These are phyloP conservation scores for Flabesymbios commensalis DNA, from an alignment of 2,888 invertebrate species.

Conservation along the genomic window DNA sequence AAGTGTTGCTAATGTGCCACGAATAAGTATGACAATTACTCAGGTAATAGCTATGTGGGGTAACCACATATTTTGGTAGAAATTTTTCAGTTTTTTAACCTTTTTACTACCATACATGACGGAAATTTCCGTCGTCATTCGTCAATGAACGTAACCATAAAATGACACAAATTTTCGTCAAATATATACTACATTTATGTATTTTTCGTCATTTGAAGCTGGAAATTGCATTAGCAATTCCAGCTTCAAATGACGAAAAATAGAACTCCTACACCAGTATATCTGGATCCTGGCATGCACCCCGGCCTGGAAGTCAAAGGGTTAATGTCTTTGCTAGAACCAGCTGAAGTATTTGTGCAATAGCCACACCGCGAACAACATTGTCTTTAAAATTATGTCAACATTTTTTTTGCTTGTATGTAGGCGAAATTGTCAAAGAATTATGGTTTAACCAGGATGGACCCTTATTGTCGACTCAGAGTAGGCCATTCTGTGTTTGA, in stretches of 20 bases:
- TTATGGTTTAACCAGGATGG: slow-evolving; percentile 93
- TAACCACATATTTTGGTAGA: not conserved
- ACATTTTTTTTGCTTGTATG: not conserved
- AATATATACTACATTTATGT: not conserved
- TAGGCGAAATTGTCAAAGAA: slow-evolving; percentile 75
- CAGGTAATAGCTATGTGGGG: slow-evolving; percentile 65
- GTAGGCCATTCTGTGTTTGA: slow-evolving; percentile 94
- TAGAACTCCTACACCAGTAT: too few relatives aligned
- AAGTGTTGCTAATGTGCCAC: slow-evolving; percentile 49
- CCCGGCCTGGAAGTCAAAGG: too few relatives aligned
- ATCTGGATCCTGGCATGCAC: too few relatives aligned
- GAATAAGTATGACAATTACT: slow-evolving; percentile 82
- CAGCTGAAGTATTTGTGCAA: too few relatives aligned
- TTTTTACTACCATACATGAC: not conserved
- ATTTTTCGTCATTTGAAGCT: too few relatives aligned
- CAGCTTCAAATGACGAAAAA: too few relatives aligned
- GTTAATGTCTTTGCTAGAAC: not conserved
- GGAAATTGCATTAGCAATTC: too few relatives aligned
- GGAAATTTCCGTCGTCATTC: too few relatives aligned
- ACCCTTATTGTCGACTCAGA: slow-evolving; percentile 89
- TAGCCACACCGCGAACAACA: too few relatives aligned
- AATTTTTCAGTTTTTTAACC: too few relatives aligned
- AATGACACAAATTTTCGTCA: not conserved
- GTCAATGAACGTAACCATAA: too few relatives aligned
- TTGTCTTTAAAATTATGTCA: not conserved